Evolutionary conservation across 2,797 vertebrate species (phyloP), one percentile per base, ranked within the genome.

Genomic region (Taeniopygia guttata): DNA sequence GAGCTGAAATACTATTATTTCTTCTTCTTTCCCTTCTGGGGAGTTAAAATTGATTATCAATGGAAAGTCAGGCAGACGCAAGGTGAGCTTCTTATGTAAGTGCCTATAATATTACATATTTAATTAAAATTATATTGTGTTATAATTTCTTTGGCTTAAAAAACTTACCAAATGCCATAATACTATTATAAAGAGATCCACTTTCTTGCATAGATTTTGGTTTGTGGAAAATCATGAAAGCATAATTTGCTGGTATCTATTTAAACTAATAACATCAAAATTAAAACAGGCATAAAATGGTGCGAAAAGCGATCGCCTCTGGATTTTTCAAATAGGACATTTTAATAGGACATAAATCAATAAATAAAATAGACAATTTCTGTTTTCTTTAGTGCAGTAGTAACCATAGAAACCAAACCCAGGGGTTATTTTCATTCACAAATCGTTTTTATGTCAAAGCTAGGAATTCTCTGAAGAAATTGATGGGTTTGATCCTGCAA

Each of bases 391-490:
- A 26, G 12, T 60, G 58, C 21, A n/a, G 25, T 32, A 68, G 73
- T 93, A 93, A 84, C 85, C 66, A 86, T 88, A 62, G 90, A 88
- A 94, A 96, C 73, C 11, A 84, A 93, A 68, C 18, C 11, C 30
- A 38, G 36, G 11, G 9, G 6, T 80, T 64, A 54, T 88, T 89
- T 92, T 77, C 66, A 81, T 93, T 90, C 83, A 77, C 45, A 83
- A 91, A 85, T 16, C 1, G 0, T 9, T 91, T 89, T 75, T 84
- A 7, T 1, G 1, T 26, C 19, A 90, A 81, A 67, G 16, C 20
- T 81, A 77, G 66, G 42, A 93, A 64, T 81, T 84, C 36, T 75
- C 49, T 84, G 46, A 75, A 52, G 49, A 90, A 90, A 78, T 58
- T 75, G 49, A 46, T 81, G 38, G 29, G 42, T 60, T 91, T 93